Conservation (phyloP, 2,888 invertebrate species). For the Pteria penguin region DNA sequence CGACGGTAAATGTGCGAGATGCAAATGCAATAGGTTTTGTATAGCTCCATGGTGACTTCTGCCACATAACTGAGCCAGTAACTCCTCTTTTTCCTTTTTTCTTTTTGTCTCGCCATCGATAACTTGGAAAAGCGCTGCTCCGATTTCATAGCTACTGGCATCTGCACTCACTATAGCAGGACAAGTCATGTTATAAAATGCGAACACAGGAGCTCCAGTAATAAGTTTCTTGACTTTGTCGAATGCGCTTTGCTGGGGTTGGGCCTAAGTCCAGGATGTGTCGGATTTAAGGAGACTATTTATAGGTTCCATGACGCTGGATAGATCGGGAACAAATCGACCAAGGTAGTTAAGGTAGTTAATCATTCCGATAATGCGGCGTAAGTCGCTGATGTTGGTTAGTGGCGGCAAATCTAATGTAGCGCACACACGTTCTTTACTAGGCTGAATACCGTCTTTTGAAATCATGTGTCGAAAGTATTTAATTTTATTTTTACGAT, state of each 20-base stretch:
- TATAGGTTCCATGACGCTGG: constrained; percentile 45
- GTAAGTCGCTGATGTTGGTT: constrained; percentile 39
- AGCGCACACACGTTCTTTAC: constrained; percentile 33
- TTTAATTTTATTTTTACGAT: constrained; percentile 19
- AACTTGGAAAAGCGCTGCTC: constrained; percentile 50
- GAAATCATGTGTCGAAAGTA: constrained; percentile 41
- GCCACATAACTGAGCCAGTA: too few relatives aligned
- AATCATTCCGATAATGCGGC: constrained; percentile 46
- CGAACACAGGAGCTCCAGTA: constrained; percentile 44
- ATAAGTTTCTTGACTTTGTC: constrained; percentile 43
- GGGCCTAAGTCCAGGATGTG: constrained; percentile 25
- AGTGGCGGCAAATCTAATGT: constrained; percentile 29
- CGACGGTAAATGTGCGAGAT: constrained; percentile 53
- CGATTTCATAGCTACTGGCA: constrained; percentile 54
- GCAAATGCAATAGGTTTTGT: constrained; percentile 53
- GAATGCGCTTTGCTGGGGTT: constrained; percentile 48
- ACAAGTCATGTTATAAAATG: constrained; percentile 48
- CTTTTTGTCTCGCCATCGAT: constrained; percentile 32
- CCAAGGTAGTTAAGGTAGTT: constrained; percentile 55
- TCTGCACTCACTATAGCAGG: constrained; percentile 57
- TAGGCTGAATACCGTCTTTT: constrained; percentile 35
- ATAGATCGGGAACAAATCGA: constrained; percentile 44
- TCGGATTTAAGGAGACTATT: constrained; percentile 42
- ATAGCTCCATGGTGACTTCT: too few relatives aligned
- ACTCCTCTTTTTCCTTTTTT: too few relatives aligned